Conservation (phyloP, 2,113 vertebrate genomes). For the Gorsachius goisagi region DNA sequence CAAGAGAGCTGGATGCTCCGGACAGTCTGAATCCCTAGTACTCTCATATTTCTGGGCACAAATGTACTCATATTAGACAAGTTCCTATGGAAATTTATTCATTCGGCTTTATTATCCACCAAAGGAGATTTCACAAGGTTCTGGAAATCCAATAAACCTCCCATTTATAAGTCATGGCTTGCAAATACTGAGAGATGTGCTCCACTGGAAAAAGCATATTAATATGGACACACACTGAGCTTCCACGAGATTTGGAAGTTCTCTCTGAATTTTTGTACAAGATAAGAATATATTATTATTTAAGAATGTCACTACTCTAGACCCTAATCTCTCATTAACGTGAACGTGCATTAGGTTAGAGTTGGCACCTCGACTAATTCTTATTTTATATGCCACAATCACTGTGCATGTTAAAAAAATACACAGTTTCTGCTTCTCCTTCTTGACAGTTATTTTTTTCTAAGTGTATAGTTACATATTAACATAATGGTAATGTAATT, state of each 20-base stretch:
- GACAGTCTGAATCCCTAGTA: background rate
- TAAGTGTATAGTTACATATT: background rate
- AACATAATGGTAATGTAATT: constrained; percentile 19
- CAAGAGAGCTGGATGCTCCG: background rate
- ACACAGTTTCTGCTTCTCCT: background rate
- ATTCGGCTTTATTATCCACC: constrained; percentile 41
- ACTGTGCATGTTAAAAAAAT: background rate
- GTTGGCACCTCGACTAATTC: background rate
- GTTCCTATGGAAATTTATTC: constrained; percentile 48
- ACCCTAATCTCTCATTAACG: constrained; percentile 11
- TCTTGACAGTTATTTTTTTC: background rate
- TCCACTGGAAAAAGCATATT: constrained; percentile 31
- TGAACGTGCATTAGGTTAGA: background rate
- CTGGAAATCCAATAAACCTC: constrained; percentile 54
- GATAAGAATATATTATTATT: constrained; percentile 23
- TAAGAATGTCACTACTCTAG: background rate
- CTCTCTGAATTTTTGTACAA: constrained; percentile 15
- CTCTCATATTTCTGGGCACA: background rate
- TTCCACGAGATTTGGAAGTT: background rate
- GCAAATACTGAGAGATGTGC: constrained; percentile 40
- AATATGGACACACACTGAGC: constrained; percentile 7
- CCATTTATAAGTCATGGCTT: constrained; percentile 45
- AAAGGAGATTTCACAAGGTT: constrained; percentile 44
- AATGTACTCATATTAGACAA: constrained; percentile 34
- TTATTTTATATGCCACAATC: background rate